phyloP scores from a whole-genome alignment of 2,888 invertebrate species.

The Sesamia inferens region DNA sequence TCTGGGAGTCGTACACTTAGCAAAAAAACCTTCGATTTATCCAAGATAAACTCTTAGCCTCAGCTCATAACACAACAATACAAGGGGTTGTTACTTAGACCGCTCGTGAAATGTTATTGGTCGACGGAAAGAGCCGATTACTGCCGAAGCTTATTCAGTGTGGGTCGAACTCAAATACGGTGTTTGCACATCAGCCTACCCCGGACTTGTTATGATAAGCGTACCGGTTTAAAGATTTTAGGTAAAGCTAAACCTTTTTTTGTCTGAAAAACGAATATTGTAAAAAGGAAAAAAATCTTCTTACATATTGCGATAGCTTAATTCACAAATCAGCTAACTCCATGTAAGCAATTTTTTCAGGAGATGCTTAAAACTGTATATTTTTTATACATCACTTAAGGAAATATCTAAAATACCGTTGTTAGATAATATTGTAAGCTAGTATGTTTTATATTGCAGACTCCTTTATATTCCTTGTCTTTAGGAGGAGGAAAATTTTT shows the following conservation, averaged over 20 bases:
- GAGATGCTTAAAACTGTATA: too few species aligned
- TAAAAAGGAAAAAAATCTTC: not conserved
- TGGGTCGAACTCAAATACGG: constrained; percentile 63
- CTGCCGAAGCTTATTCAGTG: constrained; percentile 54
- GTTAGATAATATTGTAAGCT: too few species aligned
- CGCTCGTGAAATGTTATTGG: constrained; percentile 56
- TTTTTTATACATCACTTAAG: too few species aligned
- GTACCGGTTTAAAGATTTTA: constrained; percentile 8
- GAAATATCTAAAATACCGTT: too few species aligned
- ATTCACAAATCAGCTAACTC: too few species aligned
- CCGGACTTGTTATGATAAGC: constrained; percentile 26
- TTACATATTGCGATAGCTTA: too few species aligned
- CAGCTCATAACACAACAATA: constrained; percentile 43
- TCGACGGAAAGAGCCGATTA: constrained; percentile 65
- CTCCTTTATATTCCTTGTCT: too few species aligned
- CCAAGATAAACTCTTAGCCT: constrained; percentile 6
- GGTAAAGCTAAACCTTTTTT: not conserved
- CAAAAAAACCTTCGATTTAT: not conserved
- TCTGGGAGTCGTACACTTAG: not conserved
- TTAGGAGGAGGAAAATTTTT: too few species aligned
- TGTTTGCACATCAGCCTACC: constrained; percentile 65
- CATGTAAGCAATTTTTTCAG: too few species aligned
- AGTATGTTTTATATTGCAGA: too few species aligned
- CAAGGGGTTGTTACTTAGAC: constrained; percentile 48
- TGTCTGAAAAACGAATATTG: not conserved